Conservation (phyloP, 1,140 invertebrate species). For the Heliconius congener region DNA sequence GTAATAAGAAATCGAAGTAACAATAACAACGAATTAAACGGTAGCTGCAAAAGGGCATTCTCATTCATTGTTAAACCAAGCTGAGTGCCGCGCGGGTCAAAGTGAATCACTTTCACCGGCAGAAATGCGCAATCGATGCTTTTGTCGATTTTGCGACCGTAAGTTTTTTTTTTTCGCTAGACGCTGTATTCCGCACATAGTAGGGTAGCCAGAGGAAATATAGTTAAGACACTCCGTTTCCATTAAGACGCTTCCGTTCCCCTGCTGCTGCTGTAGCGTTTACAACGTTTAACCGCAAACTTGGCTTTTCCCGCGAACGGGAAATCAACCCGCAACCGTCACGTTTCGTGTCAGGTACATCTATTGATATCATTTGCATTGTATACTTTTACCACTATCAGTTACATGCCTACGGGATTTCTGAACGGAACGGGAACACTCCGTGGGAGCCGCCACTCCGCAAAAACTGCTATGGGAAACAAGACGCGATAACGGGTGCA, state of each 20-base stretch:
- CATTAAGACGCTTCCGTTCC: too few relatives aligned
- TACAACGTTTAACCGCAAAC: too few relatives aligned
- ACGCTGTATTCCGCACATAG: too few relatives aligned
- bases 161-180: neutral
- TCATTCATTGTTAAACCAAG: neutral
- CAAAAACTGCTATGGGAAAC: constrained; percentile 17
- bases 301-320: too few relatives aligned
- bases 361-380: too few relatives aligned
- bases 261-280: too few relatives aligned
- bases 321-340: too few relatives aligned
- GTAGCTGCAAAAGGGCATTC: constrained; percentile 2
- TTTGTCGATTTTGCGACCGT: neutral
- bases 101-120: constrained; percentile 19
- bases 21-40: neutral
- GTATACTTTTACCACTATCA: too few relatives aligned
- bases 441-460: neutral
- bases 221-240: too few relatives aligned
- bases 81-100: constrained; percentile 4
- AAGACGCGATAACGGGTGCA: neutral
- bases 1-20: constrained; percentile 3
- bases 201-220: too few relatives aligned
- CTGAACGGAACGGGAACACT: constrained; percentile 13
- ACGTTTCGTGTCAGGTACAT: too few relatives aligned
- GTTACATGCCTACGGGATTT: constrained; percentile 15
- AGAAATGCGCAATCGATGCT: neutral